Evolutionary conservation across 1,140 invertebrate genomes (phyloP).

Genomic region (Littorina saxatilis): DNA sequence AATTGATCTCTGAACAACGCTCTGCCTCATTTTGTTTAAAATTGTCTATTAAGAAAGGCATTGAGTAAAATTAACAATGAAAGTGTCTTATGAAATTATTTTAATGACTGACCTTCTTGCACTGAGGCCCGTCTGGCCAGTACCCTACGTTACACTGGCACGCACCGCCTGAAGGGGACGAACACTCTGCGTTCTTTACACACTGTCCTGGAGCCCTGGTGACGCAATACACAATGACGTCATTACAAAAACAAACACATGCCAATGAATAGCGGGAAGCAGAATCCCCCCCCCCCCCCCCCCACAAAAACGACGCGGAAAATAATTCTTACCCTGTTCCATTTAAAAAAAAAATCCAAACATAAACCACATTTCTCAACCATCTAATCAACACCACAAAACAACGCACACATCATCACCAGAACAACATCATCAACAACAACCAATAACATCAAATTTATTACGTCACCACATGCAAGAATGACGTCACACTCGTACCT

Average conservation of each 20-base stretch:
- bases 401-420: background rate
- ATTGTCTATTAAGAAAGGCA: too few relatives aligned
- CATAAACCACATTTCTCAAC: too few relatives aligned
- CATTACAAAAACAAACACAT: background rate
- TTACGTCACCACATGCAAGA: too few relatives aligned
- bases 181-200: slow-evolving; percentile 35
- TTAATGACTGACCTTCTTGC: slow-evolving; percentile 25
- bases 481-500: background rate
- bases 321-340: too few relatives aligned
- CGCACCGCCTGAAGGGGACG: background rate
- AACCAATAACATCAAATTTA: too few relatives aligned
- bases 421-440: too few relatives aligned
- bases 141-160: slow-evolving; percentile 33
- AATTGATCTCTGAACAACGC: too few relatives aligned
- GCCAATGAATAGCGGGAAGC: background rate
- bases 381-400: background rate
- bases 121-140: slow-evolving; percentile 28
- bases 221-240: background rate
- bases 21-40: too few relatives aligned
- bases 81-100: background rate
- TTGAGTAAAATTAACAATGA: too few relatives aligned
- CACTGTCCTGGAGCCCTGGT: slow-evolving; percentile 15
- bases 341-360: slow-evolving; percentile 3
- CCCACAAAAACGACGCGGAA: slow-evolving; percentile 4
- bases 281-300: slow-evolving; percentile 17